A percentile compares a stretch with the other conserved stretches of the same genome.
Evolutionary conservation across 2,888 invertebrate genomes (phyloP).

Genomic region (Micoletzkya japonica): DNA sequence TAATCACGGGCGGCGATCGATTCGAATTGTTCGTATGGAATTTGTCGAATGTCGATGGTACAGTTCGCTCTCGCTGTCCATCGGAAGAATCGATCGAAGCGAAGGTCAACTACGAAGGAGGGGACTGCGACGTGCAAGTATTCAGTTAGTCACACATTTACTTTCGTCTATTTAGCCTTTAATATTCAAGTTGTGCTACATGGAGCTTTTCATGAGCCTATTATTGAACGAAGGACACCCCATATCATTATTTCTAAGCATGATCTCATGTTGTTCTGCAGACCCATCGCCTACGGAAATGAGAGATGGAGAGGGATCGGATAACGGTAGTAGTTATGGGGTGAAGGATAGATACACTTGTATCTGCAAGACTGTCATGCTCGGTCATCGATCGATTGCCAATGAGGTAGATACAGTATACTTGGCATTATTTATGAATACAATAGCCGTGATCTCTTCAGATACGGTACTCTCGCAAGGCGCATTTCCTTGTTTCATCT

Average conservation of each 20-base stretch:
- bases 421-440: slow-evolving; percentile 62
- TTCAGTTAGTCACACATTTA: neutral
- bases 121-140: neutral
- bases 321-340: too few species aligned
- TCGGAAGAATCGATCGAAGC: too few species aligned
- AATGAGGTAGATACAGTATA: slow-evolving; percentile 93
- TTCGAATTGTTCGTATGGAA: slow-evolving; percentile 16
- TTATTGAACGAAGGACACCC: too few species aligned
- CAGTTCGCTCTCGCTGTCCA: too few species aligned
- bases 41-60: too few species aligned
- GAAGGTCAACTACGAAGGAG: neutral
- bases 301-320: too few species aligned
- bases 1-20: slow-evolving; percentile 16
- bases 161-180: neutral
- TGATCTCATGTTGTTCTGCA: too few species aligned
- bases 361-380: slow-evolving; percentile 72
- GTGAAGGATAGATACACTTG: neutral
- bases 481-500: slow-evolving; percentile 85
- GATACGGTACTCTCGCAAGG: slow-evolving; percentile 83
- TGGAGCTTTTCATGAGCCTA: too few species aligned
- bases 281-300: too few species aligned
- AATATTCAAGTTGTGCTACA: neutral
- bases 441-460: neutral
- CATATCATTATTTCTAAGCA: too few species aligned
- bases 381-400: slow-evolving; percentile 89